Conservation (phyloP, 2,113 vertebrate species). For the rat (Rattus norvegicus) region DNA sequence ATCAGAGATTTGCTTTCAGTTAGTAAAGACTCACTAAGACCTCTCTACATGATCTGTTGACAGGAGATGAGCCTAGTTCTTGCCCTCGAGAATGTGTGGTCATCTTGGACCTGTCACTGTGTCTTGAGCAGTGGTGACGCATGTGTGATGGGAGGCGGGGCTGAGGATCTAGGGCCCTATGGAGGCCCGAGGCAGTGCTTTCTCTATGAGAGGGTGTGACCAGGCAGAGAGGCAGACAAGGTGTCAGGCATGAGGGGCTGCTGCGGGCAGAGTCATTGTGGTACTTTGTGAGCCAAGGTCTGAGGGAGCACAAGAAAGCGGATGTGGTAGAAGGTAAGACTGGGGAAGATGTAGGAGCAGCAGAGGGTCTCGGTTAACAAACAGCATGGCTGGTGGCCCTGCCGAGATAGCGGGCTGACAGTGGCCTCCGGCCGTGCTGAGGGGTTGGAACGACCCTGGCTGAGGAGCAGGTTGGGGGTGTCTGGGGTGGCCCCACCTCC, state of each 20-base stretch:
- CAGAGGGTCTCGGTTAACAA: fast-evolving
- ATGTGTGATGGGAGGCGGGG: fast-evolving
- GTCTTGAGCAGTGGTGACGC: fast-evolving
- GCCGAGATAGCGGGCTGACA: not conserved
- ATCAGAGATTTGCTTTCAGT: not conserved
- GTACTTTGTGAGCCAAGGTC: fast-evolving
- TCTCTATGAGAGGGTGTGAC: not conserved
- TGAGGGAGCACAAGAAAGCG: fast-evolving
- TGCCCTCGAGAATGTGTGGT: not conserved
- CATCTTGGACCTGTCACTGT: fast-evolving
- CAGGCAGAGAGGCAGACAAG: not conserved
- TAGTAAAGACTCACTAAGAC: not conserved
- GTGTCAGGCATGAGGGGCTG: fast-evolving
- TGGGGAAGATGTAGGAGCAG: not conserved
- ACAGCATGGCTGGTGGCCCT: fast-evolving
- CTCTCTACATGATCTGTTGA: not conserved
- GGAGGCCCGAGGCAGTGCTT: not conserved
- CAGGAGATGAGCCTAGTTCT: not conserved
- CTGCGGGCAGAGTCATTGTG: fast-evolving
- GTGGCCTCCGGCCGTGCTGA: fast-evolving
- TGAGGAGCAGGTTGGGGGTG: not conserved
- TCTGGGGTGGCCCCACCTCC: fast-evolving
- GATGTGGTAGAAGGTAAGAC: fast-evolving
- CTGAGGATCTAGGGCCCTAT: not conserved
- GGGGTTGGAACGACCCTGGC: fast-evolving